phyloP scores from a whole-genome alignment of 2,113 vertebrate species.

The Oostethus manadensis region DNA sequence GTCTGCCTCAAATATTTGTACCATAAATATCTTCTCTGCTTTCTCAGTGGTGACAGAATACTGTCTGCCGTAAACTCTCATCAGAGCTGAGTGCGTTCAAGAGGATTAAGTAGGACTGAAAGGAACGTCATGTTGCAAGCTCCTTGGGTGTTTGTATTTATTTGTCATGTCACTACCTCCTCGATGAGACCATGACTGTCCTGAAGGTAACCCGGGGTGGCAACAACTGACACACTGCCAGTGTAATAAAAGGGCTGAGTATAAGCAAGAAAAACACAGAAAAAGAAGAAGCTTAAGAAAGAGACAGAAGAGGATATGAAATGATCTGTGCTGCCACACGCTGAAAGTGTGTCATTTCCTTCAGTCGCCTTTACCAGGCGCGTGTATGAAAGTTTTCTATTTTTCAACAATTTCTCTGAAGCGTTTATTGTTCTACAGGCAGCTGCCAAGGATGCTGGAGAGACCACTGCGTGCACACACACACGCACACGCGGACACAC shows the following conservation, averaged over 20 bases:
- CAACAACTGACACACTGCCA: conserved; percentile 33
- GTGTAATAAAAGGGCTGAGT: conserved; percentile 20
- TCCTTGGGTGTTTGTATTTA: conserved; percentile 38
- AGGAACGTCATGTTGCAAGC: conserved; percentile 32
- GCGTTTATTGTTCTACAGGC: conserved; percentile 40
- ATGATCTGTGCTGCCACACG: conserved; percentile 18
- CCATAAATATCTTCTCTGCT: conserved; percentile 54
- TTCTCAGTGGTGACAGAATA: conserved; percentile 46
- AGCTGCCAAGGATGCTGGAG: conserved; percentile 41
- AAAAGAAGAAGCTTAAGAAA: neutral
- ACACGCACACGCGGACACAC: conserved; percentile 7
- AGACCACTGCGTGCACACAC: conserved; percentile 19
- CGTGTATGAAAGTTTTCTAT: conserved; percentile 2
- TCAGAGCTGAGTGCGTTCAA: conserved; percentile 41
- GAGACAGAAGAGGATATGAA: conserved; percentile 22
- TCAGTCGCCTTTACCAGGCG: conserved; percentile 26
- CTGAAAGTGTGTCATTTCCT: conserved; percentile 11
- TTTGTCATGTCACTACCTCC: conserved; percentile 35
- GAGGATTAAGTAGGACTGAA: conserved; percentile 17
- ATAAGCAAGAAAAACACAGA: conserved; percentile 21
- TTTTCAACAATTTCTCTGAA: conserved; percentile 19
- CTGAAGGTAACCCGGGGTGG: conserved; percentile 45
- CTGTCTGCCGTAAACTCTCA: conserved; percentile 47
- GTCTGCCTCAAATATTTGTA: conserved; percentile 37
- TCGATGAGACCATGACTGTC: conserved; percentile 18